Evolutionary conservation across 2,797 vertebrate species (phyloP), one percentile per base, ranked within the genome.

Genomic region (Hypotaenidia okinawae): DNA sequence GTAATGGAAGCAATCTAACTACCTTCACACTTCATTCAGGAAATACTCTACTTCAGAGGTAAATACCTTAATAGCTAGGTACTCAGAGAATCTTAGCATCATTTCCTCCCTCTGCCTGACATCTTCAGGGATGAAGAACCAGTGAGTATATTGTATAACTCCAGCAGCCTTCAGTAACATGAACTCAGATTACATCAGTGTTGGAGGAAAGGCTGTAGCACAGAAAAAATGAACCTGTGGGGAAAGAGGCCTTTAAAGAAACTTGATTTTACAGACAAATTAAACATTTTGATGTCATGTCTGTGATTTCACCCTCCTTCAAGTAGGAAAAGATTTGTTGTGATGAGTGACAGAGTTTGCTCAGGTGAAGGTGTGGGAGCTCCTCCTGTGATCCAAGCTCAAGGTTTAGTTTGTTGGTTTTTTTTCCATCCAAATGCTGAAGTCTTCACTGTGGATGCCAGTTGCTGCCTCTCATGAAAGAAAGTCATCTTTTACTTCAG

Each of bases 21-120:
- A 6, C 52, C 59, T 76, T 92, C 86, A 68, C 81, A 79, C 94
- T 72, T 95, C 88, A 61, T 85, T 37, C 91, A 85, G 94, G 96
- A 96, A 97, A 96, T 57, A 62, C 84, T 68, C 83, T 74, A 62
- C 84, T 97, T 91, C 30, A 25, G 86, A 84, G 90, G 82, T 74
- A 92, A 88, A 95, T 39, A 63, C 66, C 59, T 90, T 80, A 69
- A 77, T 86, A 80, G 55, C 25, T 12, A 33, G 33, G 59, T 55
- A 39, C 95, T 96, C 94, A 6, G 17, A 35, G 68, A 22, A 83
- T 41, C 25, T 87, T 61, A 68, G 68, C 89, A 80, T 90, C 91
- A 58, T 94, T 95, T 95, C 95, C 93, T 92, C 51, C 55, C 47
- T 49, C 43, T 58, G 6, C 72, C 59, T 63, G 93, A 82, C 91